Evolutionary conservation across 2,797 vertebrate genomes (phyloP).

Genomic region (Tolypeutes matacus): DNA sequence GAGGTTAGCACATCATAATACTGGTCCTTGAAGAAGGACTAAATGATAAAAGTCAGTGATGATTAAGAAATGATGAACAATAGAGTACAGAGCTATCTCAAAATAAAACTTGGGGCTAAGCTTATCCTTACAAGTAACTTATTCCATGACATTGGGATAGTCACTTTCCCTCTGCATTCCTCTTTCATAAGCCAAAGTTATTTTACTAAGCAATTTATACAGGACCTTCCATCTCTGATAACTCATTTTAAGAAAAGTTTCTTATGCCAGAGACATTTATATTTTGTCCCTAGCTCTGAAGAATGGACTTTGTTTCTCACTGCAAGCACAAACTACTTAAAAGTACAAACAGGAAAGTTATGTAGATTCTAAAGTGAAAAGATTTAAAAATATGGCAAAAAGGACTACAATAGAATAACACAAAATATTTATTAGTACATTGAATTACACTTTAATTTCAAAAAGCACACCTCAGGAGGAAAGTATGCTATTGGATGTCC

Average conservation of each 20-base stretch:
- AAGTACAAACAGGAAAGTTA: neutral
- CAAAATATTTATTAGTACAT: neutral
- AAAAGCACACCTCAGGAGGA: neutral
- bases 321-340: neutral
- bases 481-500: neutral
- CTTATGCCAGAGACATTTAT: neutral
- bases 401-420: neutral
- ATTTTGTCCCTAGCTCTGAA: neutral
- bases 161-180: neutral
- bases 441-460: neutral
- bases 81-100: neutral
- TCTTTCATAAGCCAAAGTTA: neutral
- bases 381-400: neutral
- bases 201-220: neutral
- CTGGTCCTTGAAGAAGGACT: neutral
- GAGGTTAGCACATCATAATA: neutral
- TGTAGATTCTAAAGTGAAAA: conserved; percentile 40
- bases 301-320: neutral
- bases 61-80: neutral
- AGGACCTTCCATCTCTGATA: neutral
- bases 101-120: neutral
- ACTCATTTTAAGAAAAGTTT: neutral
- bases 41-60: neutral
- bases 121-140: neutral
- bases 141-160: neutral